These are phyloP conservation scores for Trichomycterus rosablanca DNA, from an alignment of 2,113 vertebrate species.

Conservation along the genomic window DNA sequence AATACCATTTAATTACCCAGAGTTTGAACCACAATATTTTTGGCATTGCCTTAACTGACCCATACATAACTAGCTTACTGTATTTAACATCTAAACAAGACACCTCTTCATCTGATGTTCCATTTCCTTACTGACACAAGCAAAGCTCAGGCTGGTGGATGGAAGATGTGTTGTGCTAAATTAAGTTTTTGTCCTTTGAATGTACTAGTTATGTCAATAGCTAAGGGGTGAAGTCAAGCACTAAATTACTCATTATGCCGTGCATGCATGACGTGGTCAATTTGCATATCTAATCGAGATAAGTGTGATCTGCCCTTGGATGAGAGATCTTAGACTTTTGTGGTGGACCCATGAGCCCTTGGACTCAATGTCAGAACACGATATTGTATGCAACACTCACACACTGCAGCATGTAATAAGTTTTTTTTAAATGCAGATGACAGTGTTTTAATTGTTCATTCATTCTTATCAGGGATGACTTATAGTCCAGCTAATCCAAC, in stretches of 20 bases:
- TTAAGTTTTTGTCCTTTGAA: slow-evolving; percentile 44
- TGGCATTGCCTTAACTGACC: no score
- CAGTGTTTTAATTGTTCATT: slow-evolving; percentile 20
- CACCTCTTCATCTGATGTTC: slow-evolving; percentile 1
- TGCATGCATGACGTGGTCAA: slow-evolving; percentile 47
- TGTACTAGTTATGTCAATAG: slow-evolving; percentile 48
- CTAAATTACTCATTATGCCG: slow-evolving; percentile 52
- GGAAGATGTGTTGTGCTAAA: slow-evolving; percentile 9
- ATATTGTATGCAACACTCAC: not conserved
- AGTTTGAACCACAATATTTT: no score
- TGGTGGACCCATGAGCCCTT: slow-evolving; percentile 8
- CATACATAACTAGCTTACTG: no score
- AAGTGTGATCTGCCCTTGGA: slow-evolving; percentile 40
- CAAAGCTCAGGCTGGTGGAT: slow-evolving; percentile 26
- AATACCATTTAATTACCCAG: no score
- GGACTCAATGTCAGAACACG: slow-evolving; percentile 26
- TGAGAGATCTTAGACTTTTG: slow-evolving; percentile 25
- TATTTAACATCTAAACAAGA: not conserved
- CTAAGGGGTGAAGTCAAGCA: slow-evolving; percentile 42
- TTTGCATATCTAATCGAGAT: slow-evolving; percentile 53
- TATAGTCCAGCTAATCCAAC: no score
- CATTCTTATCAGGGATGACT: no score
- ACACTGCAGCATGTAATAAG: slow-evolving; percentile 15
- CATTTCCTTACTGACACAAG: slow-evolving; percentile 13
- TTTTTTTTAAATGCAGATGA: slow-evolving; percentile 26